A percentile compares a stretch with the other conserved stretches of the same genome.
Evolutionary conservation across 2,113 vertebrate species (phyloP).

Genomic region (Oncorhynchus masou): DNA sequence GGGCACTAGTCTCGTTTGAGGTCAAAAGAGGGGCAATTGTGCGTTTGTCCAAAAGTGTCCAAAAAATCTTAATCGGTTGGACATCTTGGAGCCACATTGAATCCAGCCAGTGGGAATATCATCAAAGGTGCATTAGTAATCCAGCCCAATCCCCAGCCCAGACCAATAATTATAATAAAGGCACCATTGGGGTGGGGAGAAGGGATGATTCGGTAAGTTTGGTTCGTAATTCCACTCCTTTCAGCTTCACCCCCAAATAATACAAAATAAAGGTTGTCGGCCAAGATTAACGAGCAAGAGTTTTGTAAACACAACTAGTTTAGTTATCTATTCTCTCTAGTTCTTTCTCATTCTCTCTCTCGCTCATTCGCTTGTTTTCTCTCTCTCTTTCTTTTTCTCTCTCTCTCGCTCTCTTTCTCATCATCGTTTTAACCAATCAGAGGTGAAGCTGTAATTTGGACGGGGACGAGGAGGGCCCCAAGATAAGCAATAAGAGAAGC

Average conservation of each 20-base stretch:
- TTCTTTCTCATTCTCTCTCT: neutral
- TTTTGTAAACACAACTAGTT: too few species aligned
- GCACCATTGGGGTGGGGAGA: neutral
- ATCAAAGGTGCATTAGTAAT: neutral
- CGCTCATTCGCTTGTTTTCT: neutral
- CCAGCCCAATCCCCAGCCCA: neutral
- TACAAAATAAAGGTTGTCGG: neutral
- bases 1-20: neutral
- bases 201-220: neutral
- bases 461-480: neutral
- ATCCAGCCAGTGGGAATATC: neutral
- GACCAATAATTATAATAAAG: neutral
- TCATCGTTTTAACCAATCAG: neutral
- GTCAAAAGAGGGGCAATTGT: neutral
- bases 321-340: neutral
- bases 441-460: neutral
- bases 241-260: neutral
- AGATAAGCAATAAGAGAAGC: neutral
- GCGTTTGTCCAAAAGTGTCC: neutral
- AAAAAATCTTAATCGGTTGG: neutral
- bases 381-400: neutral
- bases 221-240: neutral
- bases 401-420: neutral
- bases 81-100: neutral
- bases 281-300: too few species aligned